phyloP scores from a whole-genome alignment of 2,888 invertebrate species.

The Melanophora roralis region DNA sequence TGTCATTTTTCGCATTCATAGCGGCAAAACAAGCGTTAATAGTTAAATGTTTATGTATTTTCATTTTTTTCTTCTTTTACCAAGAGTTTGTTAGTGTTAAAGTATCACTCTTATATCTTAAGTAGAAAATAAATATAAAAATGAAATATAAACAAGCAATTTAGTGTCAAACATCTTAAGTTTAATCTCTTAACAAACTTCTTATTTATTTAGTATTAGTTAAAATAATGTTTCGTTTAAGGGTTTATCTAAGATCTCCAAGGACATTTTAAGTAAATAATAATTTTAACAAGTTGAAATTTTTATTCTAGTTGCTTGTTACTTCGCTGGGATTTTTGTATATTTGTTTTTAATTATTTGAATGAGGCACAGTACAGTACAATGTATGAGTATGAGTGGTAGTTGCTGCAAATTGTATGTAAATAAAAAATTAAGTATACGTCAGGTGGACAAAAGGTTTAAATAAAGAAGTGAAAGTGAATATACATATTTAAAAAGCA shows the following conservation, averaged over 20 bases:
- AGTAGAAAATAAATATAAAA: slow-evolving; percentile 48
- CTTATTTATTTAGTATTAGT: slow-evolving; percentile 24
- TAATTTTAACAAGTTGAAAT: not conserved
- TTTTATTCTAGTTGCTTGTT: not conserved
- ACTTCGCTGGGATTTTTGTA: not conserved
- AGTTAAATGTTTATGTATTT: not conserved
- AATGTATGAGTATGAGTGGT: not conserved
- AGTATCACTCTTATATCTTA: slow-evolving; percentile 15
- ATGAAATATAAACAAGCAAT: slow-evolving; percentile 43
- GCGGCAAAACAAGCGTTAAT: not conserved
- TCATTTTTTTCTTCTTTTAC: not conserved
- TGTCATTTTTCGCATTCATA: no score
- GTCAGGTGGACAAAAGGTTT: not conserved
- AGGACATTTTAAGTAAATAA: slow-evolving; percentile 11
- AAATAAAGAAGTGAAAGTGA: no score
- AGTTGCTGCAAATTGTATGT: not conserved
- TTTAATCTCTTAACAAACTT: not conserved
- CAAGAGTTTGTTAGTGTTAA: not conserved
- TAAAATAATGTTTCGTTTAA: not conserved
- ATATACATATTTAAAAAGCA: no score
- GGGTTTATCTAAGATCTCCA: not conserved
- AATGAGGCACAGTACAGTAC: no score
- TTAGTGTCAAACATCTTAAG: slow-evolving; percentile 17
- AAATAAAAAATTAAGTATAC: slow-evolving; percentile 12
- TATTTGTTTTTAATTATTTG: not conserved